Conservation (phyloP, 2,888 invertebrate genomes). For the Eristalis arbustorum region DNA sequence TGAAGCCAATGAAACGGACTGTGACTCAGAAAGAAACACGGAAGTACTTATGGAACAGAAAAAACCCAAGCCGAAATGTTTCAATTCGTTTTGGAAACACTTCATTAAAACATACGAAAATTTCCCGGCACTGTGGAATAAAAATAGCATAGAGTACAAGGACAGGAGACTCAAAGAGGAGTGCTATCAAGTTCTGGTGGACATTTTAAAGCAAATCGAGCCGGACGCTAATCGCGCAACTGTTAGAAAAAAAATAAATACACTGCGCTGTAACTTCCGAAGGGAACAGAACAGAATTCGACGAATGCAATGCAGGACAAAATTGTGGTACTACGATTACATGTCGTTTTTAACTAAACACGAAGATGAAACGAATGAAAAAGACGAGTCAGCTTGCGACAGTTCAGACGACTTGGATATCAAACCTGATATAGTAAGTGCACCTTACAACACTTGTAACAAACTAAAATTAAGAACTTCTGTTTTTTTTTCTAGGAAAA, state of each 20-base stretch:
- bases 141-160: slow-evolving; percentile 58
- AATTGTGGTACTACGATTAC: slow-evolving; percentile 43
- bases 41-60: not conserved
- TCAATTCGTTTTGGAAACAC: slow-evolving; percentile 58
- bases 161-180: slow-evolving; percentile 51
- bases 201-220: slow-evolving; percentile 52
- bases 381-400: not conserved
- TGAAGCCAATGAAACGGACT: not conserved
- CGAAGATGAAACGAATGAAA: slow-evolving; percentile 1
- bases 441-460: too few species aligned
- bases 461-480: not conserved
- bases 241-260: slow-evolving; percentile 63
- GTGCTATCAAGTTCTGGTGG: slow-evolving; percentile 57
- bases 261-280: slow-evolving; percentile 37
- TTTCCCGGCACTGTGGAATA: slow-evolving; percentile 67
- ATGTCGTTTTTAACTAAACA: slow-evolving; percentile 38
- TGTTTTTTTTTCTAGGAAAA: not conserved
- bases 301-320: not conserved
- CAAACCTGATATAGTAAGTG: not conserved
- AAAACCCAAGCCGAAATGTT: not conserved
- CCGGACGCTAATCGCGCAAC: slow-evolving; percentile 47
- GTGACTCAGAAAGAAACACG: not conserved
- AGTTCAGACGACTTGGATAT: not conserved
- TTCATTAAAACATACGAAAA: slow-evolving; percentile 67
- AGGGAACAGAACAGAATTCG: slow-evolving; percentile 40